These are phyloP conservation scores for Cyprinodon tularosa DNA, from an alignment of 2,113 vertebrate genomes.

Conservation along the genomic window DNA sequence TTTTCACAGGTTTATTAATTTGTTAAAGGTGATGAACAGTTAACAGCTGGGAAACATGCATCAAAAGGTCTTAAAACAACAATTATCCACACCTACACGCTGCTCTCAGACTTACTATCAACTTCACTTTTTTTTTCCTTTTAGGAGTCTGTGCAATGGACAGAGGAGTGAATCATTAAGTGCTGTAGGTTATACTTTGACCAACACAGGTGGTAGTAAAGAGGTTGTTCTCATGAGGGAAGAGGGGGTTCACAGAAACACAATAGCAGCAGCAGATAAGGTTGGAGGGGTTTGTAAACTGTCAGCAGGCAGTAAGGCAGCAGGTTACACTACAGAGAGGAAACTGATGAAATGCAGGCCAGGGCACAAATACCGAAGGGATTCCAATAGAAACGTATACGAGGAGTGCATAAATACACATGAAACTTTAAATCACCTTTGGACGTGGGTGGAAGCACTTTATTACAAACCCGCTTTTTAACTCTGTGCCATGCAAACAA, in stretches of 20 bases:
- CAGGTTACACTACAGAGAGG: slow-evolving; percentile 46
- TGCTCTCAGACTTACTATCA: not conserved
- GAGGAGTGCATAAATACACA: slow-evolving; percentile 19
- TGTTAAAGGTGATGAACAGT: slow-evolving; percentile 38
- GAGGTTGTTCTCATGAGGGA: slow-evolving; percentile 1
- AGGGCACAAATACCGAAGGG: slow-evolving; percentile 28
- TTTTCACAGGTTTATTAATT: slow-evolving; percentile 47
- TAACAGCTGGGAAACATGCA: slow-evolving; percentile 27
- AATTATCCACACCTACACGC: slow-evolving; percentile 1
- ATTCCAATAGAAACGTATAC: slow-evolving; percentile 30
- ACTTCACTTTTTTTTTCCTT: slow-evolving; percentile 9
- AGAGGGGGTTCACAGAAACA: not conserved
- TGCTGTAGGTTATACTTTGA: slow-evolving; percentile 5
- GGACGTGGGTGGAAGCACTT: slow-evolving; percentile 18
- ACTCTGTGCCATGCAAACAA: slow-evolving; percentile 51
- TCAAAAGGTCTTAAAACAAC: slow-evolving; percentile 3
- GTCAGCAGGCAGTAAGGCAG: slow-evolving; percentile 61
- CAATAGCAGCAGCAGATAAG: slow-evolving; percentile 44
- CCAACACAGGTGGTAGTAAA: slow-evolving; percentile 29
- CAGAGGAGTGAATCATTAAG: slow-evolving; percentile 1
- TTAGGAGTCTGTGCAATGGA: slow-evolving; percentile 18
- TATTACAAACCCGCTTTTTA: slow-evolving; percentile 16
- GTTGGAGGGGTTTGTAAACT: slow-evolving; percentile 60
- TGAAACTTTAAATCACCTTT: not conserved
- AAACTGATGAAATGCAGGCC: slow-evolving; percentile 30